Conservation (phyloP, 2,888 invertebrate genomes). For the Drosophila flavopinicola region DNA sequence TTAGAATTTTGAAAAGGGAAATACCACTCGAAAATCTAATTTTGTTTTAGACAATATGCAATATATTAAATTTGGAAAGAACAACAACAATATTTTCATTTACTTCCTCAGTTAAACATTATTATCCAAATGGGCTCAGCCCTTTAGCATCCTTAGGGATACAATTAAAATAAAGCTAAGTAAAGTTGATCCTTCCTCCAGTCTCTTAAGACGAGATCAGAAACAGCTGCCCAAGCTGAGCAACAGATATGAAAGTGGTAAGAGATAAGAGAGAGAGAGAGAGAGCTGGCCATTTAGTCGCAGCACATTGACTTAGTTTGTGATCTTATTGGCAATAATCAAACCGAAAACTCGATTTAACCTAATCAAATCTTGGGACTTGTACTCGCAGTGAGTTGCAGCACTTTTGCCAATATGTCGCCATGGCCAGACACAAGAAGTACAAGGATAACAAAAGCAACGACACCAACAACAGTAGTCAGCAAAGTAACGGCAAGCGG, state of each 20-base stretch:
- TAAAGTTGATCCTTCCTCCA: no score
- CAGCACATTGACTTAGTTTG: conserved; percentile 43
- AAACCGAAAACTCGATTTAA: conserved; percentile 66
- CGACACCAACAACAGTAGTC: conserved; percentile 1
- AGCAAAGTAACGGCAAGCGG: conserved; percentile 15
- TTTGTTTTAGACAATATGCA: no score
- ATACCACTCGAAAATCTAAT: no score
- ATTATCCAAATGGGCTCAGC: no score
- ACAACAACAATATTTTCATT: no score
- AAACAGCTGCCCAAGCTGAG: no score
- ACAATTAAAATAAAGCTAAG: no score
- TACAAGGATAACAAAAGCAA: background rate
- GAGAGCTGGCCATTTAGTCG: background rate
- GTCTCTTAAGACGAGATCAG: no score
- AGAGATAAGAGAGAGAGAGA: background rate
- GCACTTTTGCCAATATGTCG: conserved; percentile 65
- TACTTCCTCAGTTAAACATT: no score
- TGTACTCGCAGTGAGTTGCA: conserved; percentile 55
- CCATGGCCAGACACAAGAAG: conserved; percentile 33
- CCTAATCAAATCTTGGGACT: conserved; percentile 59
- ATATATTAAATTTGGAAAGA: no score
- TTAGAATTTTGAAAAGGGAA: no score
- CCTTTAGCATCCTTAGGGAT: no score
- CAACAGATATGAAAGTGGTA: background rate
- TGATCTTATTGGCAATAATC: conserved; percentile 52